Conservation (phyloP, 2,888 invertebrate genomes). For the Hyposoter dolosus region DNA sequence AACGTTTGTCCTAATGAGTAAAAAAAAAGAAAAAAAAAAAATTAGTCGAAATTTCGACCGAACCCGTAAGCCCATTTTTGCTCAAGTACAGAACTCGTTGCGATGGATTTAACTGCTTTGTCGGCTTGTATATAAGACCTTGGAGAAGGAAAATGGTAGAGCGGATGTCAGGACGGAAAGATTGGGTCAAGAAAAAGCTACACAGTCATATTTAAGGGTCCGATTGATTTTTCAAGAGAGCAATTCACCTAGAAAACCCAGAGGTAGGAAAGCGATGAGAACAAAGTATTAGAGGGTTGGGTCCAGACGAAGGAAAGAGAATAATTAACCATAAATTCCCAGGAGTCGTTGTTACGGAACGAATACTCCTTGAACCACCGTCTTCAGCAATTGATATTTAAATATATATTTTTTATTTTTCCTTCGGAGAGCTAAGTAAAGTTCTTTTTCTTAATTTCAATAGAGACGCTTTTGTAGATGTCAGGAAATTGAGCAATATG, state of each 20-base stretch:
- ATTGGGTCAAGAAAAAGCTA: constrained; percentile 50
- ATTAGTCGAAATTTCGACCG: constrained; percentile 43
- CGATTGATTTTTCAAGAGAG: constrained; percentile 30
- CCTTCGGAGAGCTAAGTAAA: neutral
- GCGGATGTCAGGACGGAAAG: constrained; percentile 29
- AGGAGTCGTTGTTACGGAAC: constrained; percentile 57
- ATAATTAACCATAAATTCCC: constrained; percentile 63
- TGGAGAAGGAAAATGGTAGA: constrained; percentile 26
- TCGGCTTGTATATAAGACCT: constrained; percentile 42
- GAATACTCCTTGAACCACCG: constrained; percentile 46
- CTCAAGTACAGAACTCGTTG: constrained; percentile 55
- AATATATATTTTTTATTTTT: constrained; percentile 3
- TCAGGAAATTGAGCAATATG: neutral
- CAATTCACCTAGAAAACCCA: constrained; percentile 43
- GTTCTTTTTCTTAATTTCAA: neutral
- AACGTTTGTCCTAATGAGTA: constrained; percentile 43
- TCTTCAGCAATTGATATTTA: constrained; percentile 8
- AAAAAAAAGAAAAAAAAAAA: neutral
- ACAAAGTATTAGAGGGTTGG: constrained; percentile 10
- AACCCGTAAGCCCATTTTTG: constrained; percentile 50
- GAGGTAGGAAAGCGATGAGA: constrained; percentile 40
- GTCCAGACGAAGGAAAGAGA: constrained; percentile 48
- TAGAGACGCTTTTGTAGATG: neutral
- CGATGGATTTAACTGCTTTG: constrained; percentile 57
- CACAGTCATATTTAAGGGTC: constrained; percentile 20